Percentiles rank a stretch among this genome's conserved stretches.
phyloP scores from a whole-genome alignment of 2,797 vertebrate genomes.

The Tauraco hartlaubi region DNA sequence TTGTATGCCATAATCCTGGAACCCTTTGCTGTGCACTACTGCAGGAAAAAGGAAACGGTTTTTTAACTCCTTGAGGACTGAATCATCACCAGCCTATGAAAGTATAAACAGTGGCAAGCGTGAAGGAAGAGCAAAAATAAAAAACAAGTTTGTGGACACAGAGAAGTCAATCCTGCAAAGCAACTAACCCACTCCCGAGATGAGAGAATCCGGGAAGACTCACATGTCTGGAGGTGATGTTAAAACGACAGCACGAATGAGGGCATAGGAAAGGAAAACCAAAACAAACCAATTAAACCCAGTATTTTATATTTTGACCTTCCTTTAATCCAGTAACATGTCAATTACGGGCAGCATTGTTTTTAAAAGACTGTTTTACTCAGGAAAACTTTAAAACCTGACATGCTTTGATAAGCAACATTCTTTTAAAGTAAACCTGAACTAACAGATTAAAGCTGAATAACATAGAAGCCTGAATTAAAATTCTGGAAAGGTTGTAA shows the following conservation, averaged over 20 bases:
- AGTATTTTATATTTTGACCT: background rate
- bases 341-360: background rate
- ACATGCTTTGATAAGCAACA: background rate
- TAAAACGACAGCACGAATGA: background rate
- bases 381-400: slow-evolving; percentile 34
- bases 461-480: background rate
- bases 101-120: background rate
- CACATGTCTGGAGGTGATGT: background rate
- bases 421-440: background rate
- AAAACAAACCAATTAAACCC: background rate
- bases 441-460: background rate
- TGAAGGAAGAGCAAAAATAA: background rate
- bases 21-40: background rate
- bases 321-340: background rate
- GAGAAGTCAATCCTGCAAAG: background rate
- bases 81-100: background rate
- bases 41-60: slow-evolving; percentile 2
- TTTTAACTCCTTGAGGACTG: slow-evolving; percentile 12
- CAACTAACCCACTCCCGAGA: background rate
- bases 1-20: background rate
- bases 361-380: background rate
- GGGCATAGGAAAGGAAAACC: background rate
- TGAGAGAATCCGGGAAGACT: background rate
- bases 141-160: background rate
- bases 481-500: background rate